Evolutionary conservation across 2,888 invertebrate genomes (phyloP), one percentile per base, ranked within the genome.

Genomic region (Rotaria macrura): DNA sequence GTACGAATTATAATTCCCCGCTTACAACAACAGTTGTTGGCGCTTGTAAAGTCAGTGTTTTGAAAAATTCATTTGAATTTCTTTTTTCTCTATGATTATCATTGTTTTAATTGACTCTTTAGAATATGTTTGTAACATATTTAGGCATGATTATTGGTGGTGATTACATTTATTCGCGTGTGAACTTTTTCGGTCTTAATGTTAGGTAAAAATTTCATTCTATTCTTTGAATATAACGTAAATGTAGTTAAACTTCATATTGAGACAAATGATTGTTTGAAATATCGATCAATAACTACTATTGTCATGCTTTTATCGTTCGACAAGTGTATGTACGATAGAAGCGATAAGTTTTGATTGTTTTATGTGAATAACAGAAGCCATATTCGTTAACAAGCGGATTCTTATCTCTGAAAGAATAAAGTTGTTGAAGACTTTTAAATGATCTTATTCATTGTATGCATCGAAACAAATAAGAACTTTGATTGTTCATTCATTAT

Each of bases 11-110:
- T 91, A 99, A 99, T 91, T 97, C 97, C 86, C 97, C 99, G 25
- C 92, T 99, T 84, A 99, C 99, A 0, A 99, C 99, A 0, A 97
- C 97, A 12, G 97, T 99, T 87, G 95, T 99, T 88, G 99, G 99
- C 9, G 97, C 98, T 89, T 92, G 99, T 85, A 99, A 99, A 90
- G 92, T 92, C 87, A 87, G 87, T 79, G n/a, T n/a, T n/a, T n/a
- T n/a, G n/a, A n/a, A n/a, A n/a, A n/a, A n/a, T n/a, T n/a, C n/a
- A n/a, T n/a, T n/a, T n/a, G n/a, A n/a, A n/a, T n/a, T n/a, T n/a
- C n/a, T n/a, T n/a, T n/a, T n/a, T n/a, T n/a, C n/a, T n/a, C n/a
- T n/a, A n/a, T n/a, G n/a, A n/a, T n/a, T n/a, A n/a, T n/a, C n/a
- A n/a, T n/a, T n/a, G n/a, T n/a, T n/a, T n/a, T n/a, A n/a, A n/a